phyloP scores from a whole-genome alignment of 2,113 vertebrate species.

The Etheostoma cragini region DNA sequence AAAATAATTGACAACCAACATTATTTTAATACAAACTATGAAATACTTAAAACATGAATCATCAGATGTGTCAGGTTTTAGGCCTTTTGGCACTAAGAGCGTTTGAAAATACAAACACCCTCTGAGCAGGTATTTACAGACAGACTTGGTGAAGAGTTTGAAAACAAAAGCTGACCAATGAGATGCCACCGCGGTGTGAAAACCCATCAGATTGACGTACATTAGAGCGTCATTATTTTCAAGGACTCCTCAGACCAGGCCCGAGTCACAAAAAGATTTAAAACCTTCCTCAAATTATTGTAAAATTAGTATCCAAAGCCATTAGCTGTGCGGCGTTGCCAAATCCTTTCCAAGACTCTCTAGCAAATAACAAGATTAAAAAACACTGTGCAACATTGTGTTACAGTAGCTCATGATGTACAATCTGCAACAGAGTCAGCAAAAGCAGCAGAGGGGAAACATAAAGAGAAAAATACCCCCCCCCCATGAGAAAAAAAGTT shows the following conservation, averaged over 20 bases:
- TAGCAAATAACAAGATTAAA: constrained; percentile 12
- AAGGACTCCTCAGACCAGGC: constrained; percentile 30
- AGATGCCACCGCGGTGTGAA: constrained; percentile 20
- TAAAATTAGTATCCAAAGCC: constrained; percentile 50
- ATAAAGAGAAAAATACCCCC: constrained; percentile 41
- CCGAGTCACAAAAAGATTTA: constrained; percentile 51
- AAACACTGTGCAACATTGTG: constrained; percentile 45
- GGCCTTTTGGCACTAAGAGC: not conserved
- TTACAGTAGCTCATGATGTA: constrained; percentile 60
- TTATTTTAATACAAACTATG: not conserved
- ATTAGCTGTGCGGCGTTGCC: constrained; percentile 36
- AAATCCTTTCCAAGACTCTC: constrained; percentile 25
- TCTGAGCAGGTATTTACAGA: constrained; percentile 10
- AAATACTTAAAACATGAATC: not conserved
- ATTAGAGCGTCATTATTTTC: constrained; percentile 52
- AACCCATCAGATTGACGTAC: constrained; percentile 37
- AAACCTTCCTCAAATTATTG: constrained; percentile 58
- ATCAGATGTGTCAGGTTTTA: not conserved
- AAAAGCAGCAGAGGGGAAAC: constrained; percentile 58
- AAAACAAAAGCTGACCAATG: constrained; percentile 38
- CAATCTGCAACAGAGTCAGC: constrained; percentile 52
- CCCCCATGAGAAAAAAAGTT: constrained; percentile 7
- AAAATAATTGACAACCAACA: too few relatives aligned
- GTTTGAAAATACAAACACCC: not conserved
- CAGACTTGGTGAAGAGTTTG: not conserved